phyloP scores from a whole-genome alignment of 1,140 invertebrate species.

The Pomacea maculata region DNA sequence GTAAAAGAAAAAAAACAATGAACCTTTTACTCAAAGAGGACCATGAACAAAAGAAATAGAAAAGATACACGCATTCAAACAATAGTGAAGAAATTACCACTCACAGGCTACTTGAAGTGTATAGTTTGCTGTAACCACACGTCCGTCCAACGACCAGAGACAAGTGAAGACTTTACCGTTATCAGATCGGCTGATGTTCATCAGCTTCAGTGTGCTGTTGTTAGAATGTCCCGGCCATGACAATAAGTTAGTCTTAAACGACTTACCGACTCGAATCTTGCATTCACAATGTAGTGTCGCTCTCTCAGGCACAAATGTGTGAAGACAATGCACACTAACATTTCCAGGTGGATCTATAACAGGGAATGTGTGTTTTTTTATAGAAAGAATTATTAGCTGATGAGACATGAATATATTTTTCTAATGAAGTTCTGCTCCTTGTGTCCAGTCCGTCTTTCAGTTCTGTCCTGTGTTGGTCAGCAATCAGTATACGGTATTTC shows the following conservation, averaged over 20 bases:
- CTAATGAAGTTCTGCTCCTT: too few species aligned
- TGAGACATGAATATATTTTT: too few species aligned
- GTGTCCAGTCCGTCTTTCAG: too few species aligned
- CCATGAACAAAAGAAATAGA: too few species aligned
- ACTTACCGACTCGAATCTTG: background rate
- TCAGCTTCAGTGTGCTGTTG: background rate
- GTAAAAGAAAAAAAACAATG: background rate
- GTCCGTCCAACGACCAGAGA: background rate
- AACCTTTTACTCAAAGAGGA: background rate
- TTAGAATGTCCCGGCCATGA: background rate
- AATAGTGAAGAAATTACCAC: too few species aligned
- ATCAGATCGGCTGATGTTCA: background rate
- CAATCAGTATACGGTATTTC: too few species aligned
- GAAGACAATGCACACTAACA: too few species aligned
- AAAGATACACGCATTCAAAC: too few species aligned
- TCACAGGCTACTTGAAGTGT: slow-evolving; percentile 4
- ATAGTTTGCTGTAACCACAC: background rate
- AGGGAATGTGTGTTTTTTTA: too few species aligned
- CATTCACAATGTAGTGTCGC: background rate
- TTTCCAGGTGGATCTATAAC: too few species aligned
- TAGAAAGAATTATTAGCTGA: too few species aligned
- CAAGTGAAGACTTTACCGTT: background rate
- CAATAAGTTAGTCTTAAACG: background rate
- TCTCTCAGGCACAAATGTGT: background rate
- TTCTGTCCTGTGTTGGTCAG: too few species aligned